Percentiles rank a stretch among this genome's conserved stretches.
phyloP scores from a whole-genome alignment of 2,797 vertebrate species.

The Bradypus variegatus region DNA sequence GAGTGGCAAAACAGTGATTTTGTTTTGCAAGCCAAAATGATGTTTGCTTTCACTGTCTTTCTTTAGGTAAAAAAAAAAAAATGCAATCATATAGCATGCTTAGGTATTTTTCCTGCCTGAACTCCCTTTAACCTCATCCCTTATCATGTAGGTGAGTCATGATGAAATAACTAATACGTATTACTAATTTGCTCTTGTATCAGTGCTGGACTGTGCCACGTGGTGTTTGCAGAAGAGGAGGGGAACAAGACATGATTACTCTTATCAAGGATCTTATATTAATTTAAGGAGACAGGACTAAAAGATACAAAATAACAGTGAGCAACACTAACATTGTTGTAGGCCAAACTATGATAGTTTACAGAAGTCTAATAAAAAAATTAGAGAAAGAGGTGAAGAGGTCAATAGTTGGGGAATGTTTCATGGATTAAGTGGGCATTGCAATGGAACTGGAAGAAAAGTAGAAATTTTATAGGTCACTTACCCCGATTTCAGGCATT shows the following conservation, averaged over 20 bases:
- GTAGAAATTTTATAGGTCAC: background rate
- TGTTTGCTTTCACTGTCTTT: background rate
- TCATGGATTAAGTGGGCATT: background rate
- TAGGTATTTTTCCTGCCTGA: background rate
- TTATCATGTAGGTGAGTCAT: background rate
- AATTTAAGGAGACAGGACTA: background rate
- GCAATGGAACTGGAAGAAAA: background rate
- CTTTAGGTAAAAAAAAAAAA: background rate
- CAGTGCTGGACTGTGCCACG: background rate
- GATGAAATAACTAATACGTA: background rate
- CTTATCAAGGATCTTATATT: background rate
- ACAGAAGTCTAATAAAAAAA: background rate
- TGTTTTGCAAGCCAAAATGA: slow-evolving; percentile 10
- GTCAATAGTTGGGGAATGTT: background rate
- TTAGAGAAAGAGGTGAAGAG: background rate
- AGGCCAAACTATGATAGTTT: background rate
- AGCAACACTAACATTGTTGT: background rate
- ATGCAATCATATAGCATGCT: background rate
- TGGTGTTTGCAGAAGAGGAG: background rate
- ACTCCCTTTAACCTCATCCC: background rate
- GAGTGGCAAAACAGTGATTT: background rate
- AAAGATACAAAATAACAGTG: background rate
- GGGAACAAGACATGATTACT: background rate
- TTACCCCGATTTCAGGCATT: background rate
- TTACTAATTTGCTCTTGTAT: background rate